These are phyloP conservation scores for Beaufortia kweichowensis DNA, from an alignment of 2,113 vertebrate species.

Conservation along the genomic window DNA sequence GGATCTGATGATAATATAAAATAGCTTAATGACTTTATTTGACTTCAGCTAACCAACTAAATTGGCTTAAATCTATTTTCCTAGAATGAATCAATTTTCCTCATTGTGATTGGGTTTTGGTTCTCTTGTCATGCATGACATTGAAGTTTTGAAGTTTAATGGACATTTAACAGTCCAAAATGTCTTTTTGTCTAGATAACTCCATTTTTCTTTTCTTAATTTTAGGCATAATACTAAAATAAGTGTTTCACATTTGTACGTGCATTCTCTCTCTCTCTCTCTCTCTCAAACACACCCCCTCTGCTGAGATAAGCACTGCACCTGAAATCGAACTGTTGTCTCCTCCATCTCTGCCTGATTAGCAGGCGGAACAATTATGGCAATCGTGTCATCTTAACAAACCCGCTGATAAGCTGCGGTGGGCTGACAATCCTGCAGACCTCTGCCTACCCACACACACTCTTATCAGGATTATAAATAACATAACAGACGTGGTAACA, in stretches of 20 bases:
- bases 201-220: background rate
- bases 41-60: background rate
- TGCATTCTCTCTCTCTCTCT: background rate
- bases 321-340: constrained; percentile 49
- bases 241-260: constrained; percentile 15
- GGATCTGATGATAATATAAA: background rate
- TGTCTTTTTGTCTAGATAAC: background rate
- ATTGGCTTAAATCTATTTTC: background rate
- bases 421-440: constrained; percentile 48
- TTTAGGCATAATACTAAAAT: background rate
- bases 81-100: background rate
- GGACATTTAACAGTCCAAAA: constrained; percentile 30
- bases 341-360: constrained; percentile 55
- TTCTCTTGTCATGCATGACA: background rate
- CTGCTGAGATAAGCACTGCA: constrained; percentile 50
- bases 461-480: constrained; percentile 37
- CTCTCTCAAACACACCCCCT: background rate
- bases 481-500: constrained; percentile 26
- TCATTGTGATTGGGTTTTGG: background rate
- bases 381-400: constrained; percentile 66
- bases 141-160: background rate
- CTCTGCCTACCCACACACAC: constrained; percentile 20
- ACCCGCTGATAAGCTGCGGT: constrained; percentile 55
- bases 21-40: background rate
- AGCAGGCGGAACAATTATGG: constrained; percentile 61